phyloP scores from a whole-genome alignment of 64 coral and sea anemone genomes.

The Montipora sp. region DNA sequence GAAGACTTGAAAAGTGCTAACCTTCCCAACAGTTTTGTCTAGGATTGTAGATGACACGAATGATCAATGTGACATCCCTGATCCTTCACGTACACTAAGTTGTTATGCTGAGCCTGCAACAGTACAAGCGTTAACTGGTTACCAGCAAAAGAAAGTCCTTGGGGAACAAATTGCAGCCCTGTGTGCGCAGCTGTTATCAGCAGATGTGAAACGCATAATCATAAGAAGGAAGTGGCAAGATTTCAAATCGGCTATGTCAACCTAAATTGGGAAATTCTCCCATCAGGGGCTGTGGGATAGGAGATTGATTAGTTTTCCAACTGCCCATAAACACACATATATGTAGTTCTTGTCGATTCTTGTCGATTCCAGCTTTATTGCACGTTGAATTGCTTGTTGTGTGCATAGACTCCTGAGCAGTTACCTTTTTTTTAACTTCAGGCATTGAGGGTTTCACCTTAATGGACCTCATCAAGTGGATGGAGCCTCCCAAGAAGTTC shows the following conservation, averaged over 20 bases:
- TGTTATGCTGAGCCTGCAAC: background rate
- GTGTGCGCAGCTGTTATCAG: background rate
- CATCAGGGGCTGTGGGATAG: background rate
- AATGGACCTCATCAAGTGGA: conserved; percentile 35
- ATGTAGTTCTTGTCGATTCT: background rate
- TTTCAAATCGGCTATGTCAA: conserved; percentile 18
- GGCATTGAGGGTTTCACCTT: conserved; percentile 24
- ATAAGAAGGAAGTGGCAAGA: conserved; percentile 4
- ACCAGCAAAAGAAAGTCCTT: conserved; percentile 14
- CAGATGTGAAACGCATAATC: background rate
- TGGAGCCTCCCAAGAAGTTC: conserved; percentile 58
- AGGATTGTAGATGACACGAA: conserved; percentile 10
- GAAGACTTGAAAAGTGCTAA: too few relatives aligned
- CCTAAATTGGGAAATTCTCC: background rate
- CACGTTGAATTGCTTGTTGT: conserved; percentile 14
- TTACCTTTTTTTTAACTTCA: conserved; percentile 11
- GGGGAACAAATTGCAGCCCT: background rate
- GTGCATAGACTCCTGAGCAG: conserved; percentile 21
- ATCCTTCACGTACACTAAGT: background rate
- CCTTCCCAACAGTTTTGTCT: too few relatives aligned
- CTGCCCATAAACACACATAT: background rate
- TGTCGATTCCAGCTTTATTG: conserved; percentile 8
- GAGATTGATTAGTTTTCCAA: conserved; percentile 8
- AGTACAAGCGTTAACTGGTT: conserved; percentile 12
- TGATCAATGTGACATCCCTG: conserved; percentile 5